Evolutionary conservation across 92 coral and sea anemone species (phyloP), one percentile per base, ranked within the genome.

Genomic region (Umimayanthus chanpuru): DNA sequence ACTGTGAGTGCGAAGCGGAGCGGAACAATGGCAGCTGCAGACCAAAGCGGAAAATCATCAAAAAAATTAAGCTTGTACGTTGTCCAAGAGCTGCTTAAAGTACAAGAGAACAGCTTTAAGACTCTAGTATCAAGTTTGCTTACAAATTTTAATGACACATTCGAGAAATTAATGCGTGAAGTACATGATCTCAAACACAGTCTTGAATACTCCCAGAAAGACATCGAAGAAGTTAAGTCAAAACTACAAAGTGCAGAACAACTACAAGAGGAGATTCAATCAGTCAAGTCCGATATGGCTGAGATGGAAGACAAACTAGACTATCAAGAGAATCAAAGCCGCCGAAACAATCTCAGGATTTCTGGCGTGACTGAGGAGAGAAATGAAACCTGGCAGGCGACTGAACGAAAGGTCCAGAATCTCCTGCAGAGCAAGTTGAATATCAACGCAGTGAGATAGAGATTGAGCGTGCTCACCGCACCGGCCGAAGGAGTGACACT

Each of bases 51-150:
- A 68, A 76, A 76, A 76, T 76, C 80, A 0, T 39, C 50, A 14
- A 39, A 39, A 76, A 41, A 4, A 26, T 26, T 71, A 71, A 16
- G 12, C 75, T 71, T 73, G 43, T 49, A 73, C 40, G 44, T 29
- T 76, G 28, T 38, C 40, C 80, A 76, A 76, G 80, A 76, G 40
- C 6, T 71, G 11, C 75, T 76, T 39, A 76, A 76, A 39, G 80
- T 76, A 39, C 80, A 76, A 76, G 80, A 76, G 55, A 76, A 76
- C 80, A 76, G 53, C 80, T 76, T 76, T 20, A 76, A 39, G 55
- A 76, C n/a, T 40, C 75, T 71, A 26, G 75, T 71, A 12, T 26
- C 38, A 71, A 26, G 39, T 26, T 71, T 71, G 40, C 75, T 71
- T 26, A 71, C 75, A 71, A 16, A 66, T 77, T 77, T 77, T 47